Percentiles rank a stretch among this genome's conserved stretches.
phyloP scores from a whole-genome alignment of 2,888 invertebrate species.

The Tribolium freemani region DNA sequence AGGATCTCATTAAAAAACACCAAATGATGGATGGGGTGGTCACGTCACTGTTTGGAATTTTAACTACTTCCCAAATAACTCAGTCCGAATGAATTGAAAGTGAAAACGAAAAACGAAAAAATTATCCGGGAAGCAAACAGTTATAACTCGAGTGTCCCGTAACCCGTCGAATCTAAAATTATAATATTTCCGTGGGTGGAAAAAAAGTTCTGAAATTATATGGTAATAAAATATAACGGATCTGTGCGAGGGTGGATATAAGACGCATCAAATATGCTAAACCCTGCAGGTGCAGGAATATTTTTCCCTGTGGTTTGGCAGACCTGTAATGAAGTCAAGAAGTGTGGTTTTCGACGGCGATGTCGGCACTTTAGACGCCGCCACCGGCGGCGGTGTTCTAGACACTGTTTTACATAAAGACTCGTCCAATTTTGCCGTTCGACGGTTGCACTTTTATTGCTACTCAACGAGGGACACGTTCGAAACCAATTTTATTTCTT shows the following conservation, averaged over 20 bases:
- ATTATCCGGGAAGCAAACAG: constrained; percentile 48
- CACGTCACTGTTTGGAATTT: constrained; percentile 12
- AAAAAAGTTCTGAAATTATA: constrained; percentile 56
- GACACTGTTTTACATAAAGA: constrained; percentile 53
- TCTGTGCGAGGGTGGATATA: constrained; percentile 50
- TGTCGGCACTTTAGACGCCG: constrained; percentile 33
- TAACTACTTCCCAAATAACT: neutral
- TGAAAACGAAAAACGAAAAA: neutral
- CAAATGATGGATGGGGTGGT: constrained; percentile 43
- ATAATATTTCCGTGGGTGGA: constrained; percentile 48
- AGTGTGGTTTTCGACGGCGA: constrained; percentile 34
- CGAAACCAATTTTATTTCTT: constrained; percentile 51
- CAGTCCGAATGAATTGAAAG: neutral
- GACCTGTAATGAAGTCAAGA: constrained; percentile 44
- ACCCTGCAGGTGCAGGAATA: constrained; percentile 57
- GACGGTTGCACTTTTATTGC: constrained; percentile 40
- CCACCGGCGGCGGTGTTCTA: constrained; percentile 43
- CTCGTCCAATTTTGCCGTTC: constrained; percentile 34
- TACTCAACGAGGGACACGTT: constrained; percentile 51
- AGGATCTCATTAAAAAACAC: constrained; percentile 15
- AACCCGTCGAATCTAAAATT: constrained; percentile 50
- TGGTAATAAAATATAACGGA: constrained; percentile 57
- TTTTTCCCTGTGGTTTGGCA: constrained; percentile 53
- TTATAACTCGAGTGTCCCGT: constrained; percentile 49
- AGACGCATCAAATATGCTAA: constrained; percentile 56